Evolutionary conservation across 2,797 vertebrate species (phyloP), one percentile per base, ranked within the genome.

Genomic region (Brachymystax lenok): DNA sequence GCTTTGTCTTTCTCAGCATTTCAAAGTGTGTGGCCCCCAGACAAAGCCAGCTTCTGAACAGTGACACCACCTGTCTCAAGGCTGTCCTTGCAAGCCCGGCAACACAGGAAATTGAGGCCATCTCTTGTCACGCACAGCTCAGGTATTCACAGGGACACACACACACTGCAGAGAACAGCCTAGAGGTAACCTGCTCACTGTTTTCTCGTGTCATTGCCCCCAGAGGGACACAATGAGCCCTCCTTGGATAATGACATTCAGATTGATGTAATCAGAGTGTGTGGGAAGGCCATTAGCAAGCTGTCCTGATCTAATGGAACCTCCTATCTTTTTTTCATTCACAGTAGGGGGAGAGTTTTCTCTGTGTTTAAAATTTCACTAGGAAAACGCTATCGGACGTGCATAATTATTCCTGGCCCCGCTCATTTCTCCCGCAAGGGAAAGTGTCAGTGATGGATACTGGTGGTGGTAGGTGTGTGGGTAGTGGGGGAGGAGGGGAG

Each of bases 401-500:
- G 7, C 75, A 76, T 78, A 85, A 78, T 85, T 84, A 83, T 56
- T 73, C 61, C 27, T 74, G n/a, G 61, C 61, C 74, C 46, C 27
- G 27, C 63, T 71, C 27, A 46, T 80, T 82, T 46, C 75, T 86
- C 80, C 63, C 10, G 13, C 30, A n/a, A 30, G 10, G 80, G 16
- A 0, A 82, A 79, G 13, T 77, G 80, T 82, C 80, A 85, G 27
- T 46, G 78, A 90, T 40, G 84, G 88, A 88, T 85, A 82, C 68
- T 46, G 73, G 69, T 69, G 30, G 73, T 21, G 40, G 13, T 40
- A 46, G 56, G 54, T 56, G 71, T 7, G 51, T 73, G 71, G 27
- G 64, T 28, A 19, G 27, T 3, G 0, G 33, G 13, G 66, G 10
- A 3, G 8, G 40, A 35, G 35, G 35, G 35, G 35, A 40, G 35